Evolutionary conservation across 2,113 vertebrate species (phyloP).

Genomic region (Lophura nycthemera): DNA sequence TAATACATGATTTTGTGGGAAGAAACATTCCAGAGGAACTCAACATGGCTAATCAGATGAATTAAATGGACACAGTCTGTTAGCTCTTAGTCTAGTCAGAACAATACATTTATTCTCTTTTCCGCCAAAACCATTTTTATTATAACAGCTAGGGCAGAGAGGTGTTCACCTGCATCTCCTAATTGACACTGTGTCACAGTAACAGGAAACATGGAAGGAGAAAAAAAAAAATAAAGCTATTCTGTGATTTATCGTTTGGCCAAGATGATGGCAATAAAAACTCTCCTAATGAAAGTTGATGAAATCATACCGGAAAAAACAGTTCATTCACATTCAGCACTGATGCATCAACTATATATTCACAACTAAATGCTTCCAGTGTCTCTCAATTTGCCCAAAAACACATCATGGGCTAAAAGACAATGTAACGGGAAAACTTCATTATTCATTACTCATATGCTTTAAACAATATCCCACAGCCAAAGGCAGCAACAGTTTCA

Average conservation of each 20-base stretch:
- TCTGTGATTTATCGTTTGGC: background rate
- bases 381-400: background rate
- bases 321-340: background rate
- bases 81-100: background rate
- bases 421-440: background rate
- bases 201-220: background rate
- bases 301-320: background rate
- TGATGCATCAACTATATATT: background rate
- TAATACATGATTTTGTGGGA: background rate
- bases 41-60: rapidly evolving
- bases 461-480: conserved; percentile 23
- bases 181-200: background rate
- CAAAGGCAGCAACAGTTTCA: background rate
- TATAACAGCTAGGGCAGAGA: background rate
- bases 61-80: background rate
- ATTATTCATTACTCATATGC: conserved; percentile 1
- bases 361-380: background rate
- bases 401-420: background rate
- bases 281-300: conserved; percentile 13
- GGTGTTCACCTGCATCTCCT: background rate
- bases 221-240: background rate
- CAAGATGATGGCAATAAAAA: background rate
- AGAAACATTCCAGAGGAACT: background rate
- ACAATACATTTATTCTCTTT: background rate
- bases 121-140: background rate